Evolutionary conservation across 30 jellyfish, hydroid and myxozoan genomes (phyloP).

Genomic region (Aurelia aurita): DNA sequence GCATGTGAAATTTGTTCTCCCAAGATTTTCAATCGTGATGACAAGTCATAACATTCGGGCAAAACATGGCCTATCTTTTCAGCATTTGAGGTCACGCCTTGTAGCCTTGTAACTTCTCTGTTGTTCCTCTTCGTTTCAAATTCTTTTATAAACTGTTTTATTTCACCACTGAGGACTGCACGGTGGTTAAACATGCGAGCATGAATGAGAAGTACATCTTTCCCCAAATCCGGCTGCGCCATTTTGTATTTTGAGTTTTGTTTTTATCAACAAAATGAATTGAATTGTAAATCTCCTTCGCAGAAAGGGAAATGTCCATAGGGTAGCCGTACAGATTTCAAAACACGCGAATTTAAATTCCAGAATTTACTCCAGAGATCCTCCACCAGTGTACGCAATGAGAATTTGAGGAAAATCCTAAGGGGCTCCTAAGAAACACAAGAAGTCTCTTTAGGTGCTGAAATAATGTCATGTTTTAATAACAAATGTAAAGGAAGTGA

Average conservation of each 20-base stretch:
- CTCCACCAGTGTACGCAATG: too few species aligned
- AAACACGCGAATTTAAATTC: neutral
- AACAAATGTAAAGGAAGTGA: too few species aligned
- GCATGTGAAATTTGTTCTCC: conserved; percentile 34
- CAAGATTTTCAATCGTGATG: conserved; percentile 33
- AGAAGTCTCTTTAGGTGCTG: too few species aligned
- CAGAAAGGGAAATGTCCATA: neutral
- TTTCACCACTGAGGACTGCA: conserved; percentile 63
- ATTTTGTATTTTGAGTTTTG: conserved; percentile 14
- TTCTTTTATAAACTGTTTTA: conserved; percentile 42
- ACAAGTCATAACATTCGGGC: conserved; percentile 56
- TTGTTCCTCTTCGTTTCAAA: conserved; percentile 70
- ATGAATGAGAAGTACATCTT: conserved; percentile 58
- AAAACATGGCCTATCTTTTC: conserved; percentile 39
- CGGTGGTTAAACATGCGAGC: conserved; percentile 71
- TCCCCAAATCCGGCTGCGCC: conserved; percentile 76
- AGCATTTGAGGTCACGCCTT: conserved; percentile 45
- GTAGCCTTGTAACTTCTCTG: conserved; percentile 53
- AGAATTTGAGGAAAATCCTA: too few species aligned
- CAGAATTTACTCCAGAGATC: too few species aligned
- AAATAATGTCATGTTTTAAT: too few species aligned
- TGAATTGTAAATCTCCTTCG: conserved; percentile 15
- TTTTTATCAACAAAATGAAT: conserved; percentile 5
- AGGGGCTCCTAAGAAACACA: too few species aligned
- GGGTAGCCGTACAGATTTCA: too few species aligned